Conservation (phyloP, 2,113 vertebrate genomes). For the Erythrolamprus reginae region DNA sequence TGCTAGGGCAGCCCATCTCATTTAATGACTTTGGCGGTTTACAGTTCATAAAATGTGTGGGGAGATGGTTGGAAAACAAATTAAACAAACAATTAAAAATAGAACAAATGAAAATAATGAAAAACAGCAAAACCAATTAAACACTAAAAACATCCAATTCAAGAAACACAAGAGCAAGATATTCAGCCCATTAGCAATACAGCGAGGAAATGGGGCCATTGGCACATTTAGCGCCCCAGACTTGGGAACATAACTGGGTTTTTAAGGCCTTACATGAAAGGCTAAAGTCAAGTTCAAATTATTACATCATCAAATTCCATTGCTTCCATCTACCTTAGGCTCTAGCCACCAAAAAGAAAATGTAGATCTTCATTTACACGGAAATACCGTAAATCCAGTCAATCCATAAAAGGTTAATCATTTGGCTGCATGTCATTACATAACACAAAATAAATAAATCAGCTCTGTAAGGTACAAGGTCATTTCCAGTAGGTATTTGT, state of each 20-base stretch:
- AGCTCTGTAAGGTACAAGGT: neutral
- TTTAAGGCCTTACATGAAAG: too few species aligned
- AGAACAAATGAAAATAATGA: neutral
- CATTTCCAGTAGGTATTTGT: neutral
- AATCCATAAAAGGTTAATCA: neutral
- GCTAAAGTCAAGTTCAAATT: neutral
- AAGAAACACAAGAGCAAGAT: neutral
- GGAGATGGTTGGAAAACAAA: neutral
- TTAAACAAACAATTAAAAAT: neutral
- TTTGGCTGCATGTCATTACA: neutral
- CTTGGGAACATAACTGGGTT: too few species aligned
- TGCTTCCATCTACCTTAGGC: neutral
- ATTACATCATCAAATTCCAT: neutral
- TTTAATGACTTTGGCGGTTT: neutral
- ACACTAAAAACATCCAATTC: neutral
- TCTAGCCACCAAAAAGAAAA: neutral
- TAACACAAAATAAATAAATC: neutral
- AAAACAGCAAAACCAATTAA: neutral
- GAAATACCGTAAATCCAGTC: neutral
- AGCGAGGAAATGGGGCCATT: too few species aligned
- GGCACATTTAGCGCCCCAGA: too few species aligned
- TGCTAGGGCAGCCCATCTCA: neutral
- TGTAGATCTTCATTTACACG: neutral
- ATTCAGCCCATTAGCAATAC: too few species aligned
- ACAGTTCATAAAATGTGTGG: neutral